Evolutionary conservation across 2,113 vertebrate genomes (phyloP).

Genomic region (Gobius niger): DNA sequence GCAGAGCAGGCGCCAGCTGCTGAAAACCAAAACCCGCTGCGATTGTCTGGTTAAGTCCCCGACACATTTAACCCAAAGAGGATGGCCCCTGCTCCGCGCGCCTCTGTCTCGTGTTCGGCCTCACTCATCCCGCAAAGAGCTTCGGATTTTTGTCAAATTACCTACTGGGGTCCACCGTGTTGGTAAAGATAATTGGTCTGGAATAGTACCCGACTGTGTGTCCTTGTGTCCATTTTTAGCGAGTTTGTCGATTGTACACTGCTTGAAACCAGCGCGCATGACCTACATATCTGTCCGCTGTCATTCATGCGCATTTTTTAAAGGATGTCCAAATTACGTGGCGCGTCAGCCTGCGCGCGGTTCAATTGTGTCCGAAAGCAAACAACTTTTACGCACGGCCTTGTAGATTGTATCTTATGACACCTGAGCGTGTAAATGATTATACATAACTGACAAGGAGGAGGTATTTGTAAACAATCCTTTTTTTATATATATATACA

Average conservation of each 20-base stretch:
- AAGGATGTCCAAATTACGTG: neutral
- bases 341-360: neutral
- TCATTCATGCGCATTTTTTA: neutral
- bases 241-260: no score
- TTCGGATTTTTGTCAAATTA: neutral
- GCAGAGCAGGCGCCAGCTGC: slow-evolving; percentile 40
- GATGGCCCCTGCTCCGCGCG: neutral
- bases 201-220: no score
- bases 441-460: neutral
- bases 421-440: slow-evolving; percentile 11
- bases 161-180: neutral
- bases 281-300: no score
- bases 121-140: neutral
- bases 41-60: slow-evolving; percentile 20
- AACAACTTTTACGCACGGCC: neutral
- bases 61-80: neutral
- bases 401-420: slow-evolving; percentile 1
- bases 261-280: no score
- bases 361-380: neutral
- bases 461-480: neutral
- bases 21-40: slow-evolving; percentile 45
- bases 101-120: neutral
- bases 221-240: no score
- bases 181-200: no score
- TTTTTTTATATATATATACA: no score